Percentiles rank a stretch among this genome's conserved stretches.
These are phyloP conservation scores for Buceros bicornis DNA, from an alignment of 2,797 vertebrate genomes.

Conservation along the genomic window DNA sequence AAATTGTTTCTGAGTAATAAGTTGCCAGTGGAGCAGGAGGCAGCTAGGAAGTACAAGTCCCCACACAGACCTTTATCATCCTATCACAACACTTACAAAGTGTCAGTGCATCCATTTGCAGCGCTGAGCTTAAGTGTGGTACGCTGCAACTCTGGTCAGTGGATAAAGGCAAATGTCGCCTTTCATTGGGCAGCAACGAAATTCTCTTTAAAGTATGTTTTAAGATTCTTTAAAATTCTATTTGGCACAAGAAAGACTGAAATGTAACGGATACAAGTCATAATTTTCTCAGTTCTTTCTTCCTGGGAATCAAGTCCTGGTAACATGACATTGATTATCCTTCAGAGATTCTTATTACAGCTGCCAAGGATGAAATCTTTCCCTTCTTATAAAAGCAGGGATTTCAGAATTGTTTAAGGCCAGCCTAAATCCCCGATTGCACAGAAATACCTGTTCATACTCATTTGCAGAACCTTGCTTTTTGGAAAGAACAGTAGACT, in stretches of 20 bases:
- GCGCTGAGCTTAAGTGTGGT: neutral
- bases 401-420: neutral
- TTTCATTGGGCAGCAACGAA: neutral
- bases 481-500: neutral
- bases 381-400: neutral
- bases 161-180: neutral
- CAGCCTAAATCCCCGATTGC: neutral
- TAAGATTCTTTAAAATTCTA: neutral
- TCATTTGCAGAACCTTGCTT: neutral
- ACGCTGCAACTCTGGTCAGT: neutral
- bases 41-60: neutral
- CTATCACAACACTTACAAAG: neutral
- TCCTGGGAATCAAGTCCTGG: neutral
- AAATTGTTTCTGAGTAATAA: neutral
- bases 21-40: neutral
- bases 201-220: neutral
- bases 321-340: neutral
- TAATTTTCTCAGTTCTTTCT: neutral
- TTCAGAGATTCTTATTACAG: neutral
- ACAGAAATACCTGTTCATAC: neutral
- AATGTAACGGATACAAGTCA: neutral
- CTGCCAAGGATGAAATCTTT: neutral
- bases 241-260: neutral
- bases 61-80: neutral
- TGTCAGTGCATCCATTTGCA: neutral